Base-by-base conservation (phyloP, 2,888 invertebrate species). In the Lochmaea crataegi region DNA sequence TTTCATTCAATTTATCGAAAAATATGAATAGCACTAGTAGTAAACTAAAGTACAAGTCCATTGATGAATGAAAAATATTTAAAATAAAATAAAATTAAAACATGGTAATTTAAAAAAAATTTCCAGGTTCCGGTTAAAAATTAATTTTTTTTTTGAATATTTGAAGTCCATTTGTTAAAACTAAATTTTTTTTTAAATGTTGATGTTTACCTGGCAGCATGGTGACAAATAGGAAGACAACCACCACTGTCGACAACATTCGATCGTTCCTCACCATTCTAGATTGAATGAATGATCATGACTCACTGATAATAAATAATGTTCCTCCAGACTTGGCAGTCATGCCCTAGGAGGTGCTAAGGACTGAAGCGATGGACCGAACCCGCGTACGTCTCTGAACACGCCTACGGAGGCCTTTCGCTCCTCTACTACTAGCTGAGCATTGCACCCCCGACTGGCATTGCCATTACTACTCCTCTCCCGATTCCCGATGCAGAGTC, bases 251-350 rank as follows among this genome's bases (percentile, higher is more conserved):
- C 82, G 84, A 83, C 81, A 83, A 82, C 83, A 82, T 79, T 83
- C 82, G 83, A 77, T 82, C 83, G 82, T 83, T 83, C 82, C 83
- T 81, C 80, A 83, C 84, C 85, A 86, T 85, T 82, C 85, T 86
- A 85, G 80, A 82, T 81, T 79, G 83, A 80, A 82, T 79, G 80
- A 80, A 81, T 80, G 78, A 80, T 85, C 85, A 85, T 84, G 84
- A 83, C 83, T 84, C 79, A 76, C 63, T 61, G 67, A 77, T 79
- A 79, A 53, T 53, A 53, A 53, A 53, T 53, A 82, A 83, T 81
- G 81, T 79, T 82, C 86, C 85, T 79, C 85, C 85, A 77, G 85
- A 86, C 82, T 84, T 85, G 83, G 85, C 85, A 84, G 85, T 85
- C 86, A 86, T 86, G 82, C 84, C 83, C 80, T 78, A 78, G 80